Evolutionary conservation across 2,113 vertebrate genomes (phyloP).

Genomic region (Stigmatopora argus): DNA sequence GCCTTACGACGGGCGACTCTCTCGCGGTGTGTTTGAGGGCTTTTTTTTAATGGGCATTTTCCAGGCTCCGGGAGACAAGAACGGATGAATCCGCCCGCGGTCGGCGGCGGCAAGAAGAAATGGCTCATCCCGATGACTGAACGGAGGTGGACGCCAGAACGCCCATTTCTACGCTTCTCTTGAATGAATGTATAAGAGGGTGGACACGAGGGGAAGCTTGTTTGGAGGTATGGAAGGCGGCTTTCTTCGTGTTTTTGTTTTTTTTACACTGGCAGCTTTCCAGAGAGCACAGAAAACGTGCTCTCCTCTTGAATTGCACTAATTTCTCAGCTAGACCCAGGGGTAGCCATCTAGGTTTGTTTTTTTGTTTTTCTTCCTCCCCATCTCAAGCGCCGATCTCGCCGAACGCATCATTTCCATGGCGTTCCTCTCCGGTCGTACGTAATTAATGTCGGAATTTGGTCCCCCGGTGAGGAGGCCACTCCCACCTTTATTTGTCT

Average conservation of each 20-base stretch:
- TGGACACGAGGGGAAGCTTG: conserved; percentile 38
- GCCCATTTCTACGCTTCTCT: conserved; percentile 28
- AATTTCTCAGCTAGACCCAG: conserved; percentile 59
- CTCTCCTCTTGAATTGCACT: conserved; percentile 69
- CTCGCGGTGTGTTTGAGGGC: not conserved
- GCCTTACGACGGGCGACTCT: too few species aligned
- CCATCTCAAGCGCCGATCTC: conserved; percentile 36
- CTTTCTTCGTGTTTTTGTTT: conserved; percentile 44
- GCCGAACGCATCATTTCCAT: conserved; percentile 19
- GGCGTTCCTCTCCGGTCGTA: conserved; percentile 5
- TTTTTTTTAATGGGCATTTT: conserved; percentile 17
- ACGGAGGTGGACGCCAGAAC: conserved; percentile 27
- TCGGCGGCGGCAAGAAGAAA: conserved; percentile 22
- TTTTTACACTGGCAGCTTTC: conserved; percentile 64
- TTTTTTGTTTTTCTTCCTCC: conserved; percentile 7
- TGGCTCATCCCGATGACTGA: conserved; percentile 9
- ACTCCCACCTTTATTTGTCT: conserved; percentile 45
- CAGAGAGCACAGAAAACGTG: conserved; percentile 56
- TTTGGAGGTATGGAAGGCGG: conserved; percentile 43
- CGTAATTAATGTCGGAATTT: conserved; percentile 16
- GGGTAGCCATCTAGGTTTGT: not conserved
- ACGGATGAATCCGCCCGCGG: conserved; percentile 46
- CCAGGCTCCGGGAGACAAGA: conserved; percentile 66
- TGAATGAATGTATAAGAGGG: conserved; percentile 67
- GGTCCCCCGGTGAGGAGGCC: conserved; percentile 32